Conservation (phyloP, 2,888 invertebrate genomes). For the Tetramorium bicarinatum region DNA sequence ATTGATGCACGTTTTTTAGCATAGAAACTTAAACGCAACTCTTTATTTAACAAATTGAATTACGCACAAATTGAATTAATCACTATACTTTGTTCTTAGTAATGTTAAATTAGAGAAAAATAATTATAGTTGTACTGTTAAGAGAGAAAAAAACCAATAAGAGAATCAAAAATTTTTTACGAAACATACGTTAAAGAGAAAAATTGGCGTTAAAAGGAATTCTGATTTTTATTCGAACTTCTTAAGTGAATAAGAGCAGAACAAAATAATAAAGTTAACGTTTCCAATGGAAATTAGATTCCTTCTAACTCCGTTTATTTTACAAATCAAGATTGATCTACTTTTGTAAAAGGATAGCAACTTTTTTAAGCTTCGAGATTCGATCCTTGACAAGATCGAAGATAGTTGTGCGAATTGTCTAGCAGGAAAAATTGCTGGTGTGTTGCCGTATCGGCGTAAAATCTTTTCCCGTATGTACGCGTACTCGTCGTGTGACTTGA, state of each 20-base stretch:
- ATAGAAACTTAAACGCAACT: background rate
- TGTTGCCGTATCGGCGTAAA: background rate
- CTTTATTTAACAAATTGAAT: background rate
- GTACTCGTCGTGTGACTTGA: background rate
- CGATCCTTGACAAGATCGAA: background rate
- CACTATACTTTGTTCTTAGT: background rate
- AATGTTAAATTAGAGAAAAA: background rate
- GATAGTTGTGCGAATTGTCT: background rate
- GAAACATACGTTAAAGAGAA: background rate
- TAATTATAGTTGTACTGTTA: slow-evolving; percentile 5
- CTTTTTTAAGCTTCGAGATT: background rate
- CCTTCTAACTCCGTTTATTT: slow-evolving; percentile 12
- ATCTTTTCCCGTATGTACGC: background rate
- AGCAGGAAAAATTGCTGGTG: background rate
- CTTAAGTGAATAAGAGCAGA: background rate
- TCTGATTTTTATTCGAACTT: slow-evolving; percentile 2
- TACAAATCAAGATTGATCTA: slow-evolving; percentile 8
- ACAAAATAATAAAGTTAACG: background rate
- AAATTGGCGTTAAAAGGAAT: slow-evolving; percentile 26
- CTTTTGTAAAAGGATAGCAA: slow-evolving; percentile 18
- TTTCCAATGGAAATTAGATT: slow-evolving; percentile 25
- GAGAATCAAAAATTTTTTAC: slow-evolving; percentile 40
- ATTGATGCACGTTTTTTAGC: background rate
- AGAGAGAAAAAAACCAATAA: slow-evolving; percentile 1
- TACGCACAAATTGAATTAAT: background rate